Evolutionary conservation across 2,797 vertebrate genomes (phyloP).

Genomic region (Carapus acus): DNA sequence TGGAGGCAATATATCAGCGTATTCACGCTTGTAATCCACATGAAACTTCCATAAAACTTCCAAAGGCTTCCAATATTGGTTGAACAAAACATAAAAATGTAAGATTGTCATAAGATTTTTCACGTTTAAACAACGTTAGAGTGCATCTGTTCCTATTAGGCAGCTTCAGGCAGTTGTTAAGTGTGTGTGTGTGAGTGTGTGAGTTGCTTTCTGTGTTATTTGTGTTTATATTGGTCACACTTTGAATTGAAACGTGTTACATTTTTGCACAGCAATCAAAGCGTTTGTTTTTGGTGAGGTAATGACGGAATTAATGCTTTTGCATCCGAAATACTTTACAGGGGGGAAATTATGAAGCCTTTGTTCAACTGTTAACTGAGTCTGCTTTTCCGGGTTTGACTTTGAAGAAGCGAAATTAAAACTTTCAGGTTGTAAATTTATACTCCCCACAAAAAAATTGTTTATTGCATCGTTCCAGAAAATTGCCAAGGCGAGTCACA

Average conservation of each 20-base stretch:
- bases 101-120: too few species aligned
- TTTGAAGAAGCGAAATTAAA: conserved; percentile 5
- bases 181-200: too few species aligned
- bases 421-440: conserved; percentile 5
- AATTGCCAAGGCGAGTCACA: background rate
- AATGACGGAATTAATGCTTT: background rate
- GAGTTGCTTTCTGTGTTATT: too few species aligned
- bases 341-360: too few species aligned
- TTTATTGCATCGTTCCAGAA: conserved; percentile 15
- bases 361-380: background rate
- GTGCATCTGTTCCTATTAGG: too few species aligned
- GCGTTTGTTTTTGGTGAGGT: background rate
- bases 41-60: too few species aligned
- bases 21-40: too few species aligned
- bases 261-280: background rate
- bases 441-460: background rate
- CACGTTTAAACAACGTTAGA: too few species aligned
- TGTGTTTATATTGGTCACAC: too few species aligned
- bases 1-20: too few species aligned
- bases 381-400: conserved; percentile 16
- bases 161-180: too few species aligned
- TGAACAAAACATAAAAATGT: background rate
- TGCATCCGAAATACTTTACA: conserved; percentile 2
- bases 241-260: background rate
- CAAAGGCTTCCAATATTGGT: too few species aligned